A percentile compares a stretch with the other conserved stretches of the same genome.
phyloP scores from a whole-genome alignment of 2,797 vertebrate species.

The Adrianichthys oophorus region DNA sequence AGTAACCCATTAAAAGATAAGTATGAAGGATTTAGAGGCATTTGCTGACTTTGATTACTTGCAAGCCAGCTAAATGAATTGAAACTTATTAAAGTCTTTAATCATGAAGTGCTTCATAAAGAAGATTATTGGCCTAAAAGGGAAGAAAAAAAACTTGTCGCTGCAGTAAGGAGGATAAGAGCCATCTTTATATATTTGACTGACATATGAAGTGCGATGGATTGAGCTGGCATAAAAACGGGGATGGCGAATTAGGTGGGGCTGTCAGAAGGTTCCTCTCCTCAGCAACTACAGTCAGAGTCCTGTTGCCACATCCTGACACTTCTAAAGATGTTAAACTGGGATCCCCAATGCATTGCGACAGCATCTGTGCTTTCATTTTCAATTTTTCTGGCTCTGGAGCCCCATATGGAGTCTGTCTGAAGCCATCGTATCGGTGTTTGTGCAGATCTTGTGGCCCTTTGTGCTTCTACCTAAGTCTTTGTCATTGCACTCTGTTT shows the following conservation, averaged over 20 bases:
- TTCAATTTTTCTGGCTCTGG: conserved; percentile 63
- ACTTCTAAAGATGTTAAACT: conserved; percentile 71
- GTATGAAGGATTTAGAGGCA: conserved; percentile 45
- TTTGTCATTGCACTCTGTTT: conserved; percentile 24
- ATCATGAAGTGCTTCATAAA: conserved; percentile 57
- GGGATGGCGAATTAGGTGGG: conserved; percentile 41
- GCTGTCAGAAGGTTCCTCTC: conserved; percentile 47
- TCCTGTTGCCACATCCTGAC: conserved; percentile 61
- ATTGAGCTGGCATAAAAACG: conserved; percentile 42
- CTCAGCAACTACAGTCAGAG: conserved; percentile 30
- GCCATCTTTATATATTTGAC: conserved; percentile 38
- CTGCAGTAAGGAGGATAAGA: conserved; percentile 40
- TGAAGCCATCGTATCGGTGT: conserved; percentile 64
- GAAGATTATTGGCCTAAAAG: conserved; percentile 37
- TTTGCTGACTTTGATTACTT: conserved; percentile 55
- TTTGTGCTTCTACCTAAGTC: conserved; percentile 8
- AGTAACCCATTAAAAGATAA: conserved; percentile 74
- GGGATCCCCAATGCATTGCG: conserved; percentile 68
- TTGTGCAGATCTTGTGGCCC: conserved; percentile 52
- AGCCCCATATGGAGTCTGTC: conserved; percentile 74
- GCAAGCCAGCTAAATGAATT: conserved; percentile 59
- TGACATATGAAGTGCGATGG: conserved; percentile 53
- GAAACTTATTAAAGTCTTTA: conserved; percentile 62
- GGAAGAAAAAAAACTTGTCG: conserved; percentile 49
- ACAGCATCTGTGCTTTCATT: conserved; percentile 78